Percentiles rank a stretch among this genome's conserved stretches.
These are phyloP conservation scores for Monopterus albus DNA, from an alignment of 2,113 vertebrate species.

Conservation along the genomic window DNA sequence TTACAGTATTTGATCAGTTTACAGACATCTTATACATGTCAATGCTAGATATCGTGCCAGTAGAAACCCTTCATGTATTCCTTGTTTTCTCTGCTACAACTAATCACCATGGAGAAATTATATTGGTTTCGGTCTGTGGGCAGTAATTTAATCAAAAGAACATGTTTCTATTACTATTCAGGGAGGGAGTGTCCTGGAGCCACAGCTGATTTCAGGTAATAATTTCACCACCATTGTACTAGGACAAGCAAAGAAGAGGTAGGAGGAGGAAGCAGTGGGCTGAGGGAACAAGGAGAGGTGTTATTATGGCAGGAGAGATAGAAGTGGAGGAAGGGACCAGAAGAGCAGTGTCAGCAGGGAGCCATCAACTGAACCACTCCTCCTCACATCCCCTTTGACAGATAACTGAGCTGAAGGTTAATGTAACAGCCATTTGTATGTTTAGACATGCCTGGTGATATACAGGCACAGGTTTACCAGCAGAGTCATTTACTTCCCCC, in stretches of 20 bases:
- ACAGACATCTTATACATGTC: conserved; percentile 15
- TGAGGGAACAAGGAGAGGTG: neutral
- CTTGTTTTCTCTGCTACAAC: conserved; percentile 2
- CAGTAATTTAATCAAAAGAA: conserved; percentile 24
- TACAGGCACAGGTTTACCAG: no score
- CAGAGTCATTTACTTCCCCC: conserved; percentile 5
- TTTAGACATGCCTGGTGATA: conserved; percentile 3
- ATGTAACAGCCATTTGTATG: conserved; percentile 37
- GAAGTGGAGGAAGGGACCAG: neutral
- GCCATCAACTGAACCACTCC: neutral
- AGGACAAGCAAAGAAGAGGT: conserved; percentile 2
- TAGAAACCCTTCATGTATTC: conserved; percentile 5
- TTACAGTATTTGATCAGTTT: conserved; percentile 23
- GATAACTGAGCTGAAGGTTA: conserved; percentile 16
- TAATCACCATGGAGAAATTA: conserved; percentile 10
- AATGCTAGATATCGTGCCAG: conserved; percentile 33
- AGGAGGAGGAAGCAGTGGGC: conserved; percentile 24
- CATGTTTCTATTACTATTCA: conserved; percentile 16
- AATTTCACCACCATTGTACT: conserved; percentile 15
- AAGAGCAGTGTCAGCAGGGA: conserved; percentile 1
- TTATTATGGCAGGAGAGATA: conserved; percentile 1
- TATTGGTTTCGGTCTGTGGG: neutral
- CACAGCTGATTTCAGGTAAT: conserved; percentile 55
- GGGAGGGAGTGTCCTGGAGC: conserved; percentile 3
- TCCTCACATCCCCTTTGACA: neutral